Evolutionary conservation across 2,797 vertebrate species (phyloP).

Genomic region (Tokudaia muenninki): DNA sequence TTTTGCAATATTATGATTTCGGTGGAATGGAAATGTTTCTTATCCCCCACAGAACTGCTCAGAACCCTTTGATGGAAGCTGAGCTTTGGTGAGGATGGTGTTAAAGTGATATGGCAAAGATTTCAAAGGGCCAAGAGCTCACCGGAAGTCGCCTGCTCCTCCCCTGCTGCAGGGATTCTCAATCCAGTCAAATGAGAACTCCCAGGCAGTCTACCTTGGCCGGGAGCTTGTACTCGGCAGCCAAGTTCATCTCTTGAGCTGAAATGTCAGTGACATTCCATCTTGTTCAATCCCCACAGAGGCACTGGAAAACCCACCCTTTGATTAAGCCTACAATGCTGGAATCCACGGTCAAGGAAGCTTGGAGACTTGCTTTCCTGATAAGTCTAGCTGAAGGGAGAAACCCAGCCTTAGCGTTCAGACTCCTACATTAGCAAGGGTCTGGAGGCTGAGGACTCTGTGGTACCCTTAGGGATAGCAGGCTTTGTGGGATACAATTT

Average conservation of each 20-base stretch:
- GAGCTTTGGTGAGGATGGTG: not conserved
- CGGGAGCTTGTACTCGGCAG: not conserved
- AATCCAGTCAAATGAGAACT: not conserved
- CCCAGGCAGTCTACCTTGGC: fast-evolving
- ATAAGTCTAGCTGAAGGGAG: not conserved
- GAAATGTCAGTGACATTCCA: not conserved
- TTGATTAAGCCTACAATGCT: not conserved
- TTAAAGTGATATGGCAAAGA: not conserved
- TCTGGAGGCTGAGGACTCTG: not conserved
- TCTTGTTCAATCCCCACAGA: not conserved
- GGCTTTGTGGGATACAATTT: not conserved
- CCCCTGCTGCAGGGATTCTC: fast-evolving
- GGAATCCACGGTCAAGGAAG: not conserved
- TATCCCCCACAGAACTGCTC: constrained; percentile 12
- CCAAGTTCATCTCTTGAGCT: constrained; percentile 5
- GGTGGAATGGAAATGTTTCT: not conserved
- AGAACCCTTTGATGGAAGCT: not conserved
- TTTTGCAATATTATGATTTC: constrained; percentile 63
- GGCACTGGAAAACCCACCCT: not conserved
- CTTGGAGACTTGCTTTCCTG: not conserved
- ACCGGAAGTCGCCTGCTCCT: not conserved
- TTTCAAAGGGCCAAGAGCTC: not conserved
- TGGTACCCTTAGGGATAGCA: not conserved
- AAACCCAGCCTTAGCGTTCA: not conserved
- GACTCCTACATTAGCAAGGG: not conserved